These are phyloP conservation scores for Halcyon chelicuti DNA, from an alignment of 2,797 vertebrate genomes.

Conservation along the genomic window DNA sequence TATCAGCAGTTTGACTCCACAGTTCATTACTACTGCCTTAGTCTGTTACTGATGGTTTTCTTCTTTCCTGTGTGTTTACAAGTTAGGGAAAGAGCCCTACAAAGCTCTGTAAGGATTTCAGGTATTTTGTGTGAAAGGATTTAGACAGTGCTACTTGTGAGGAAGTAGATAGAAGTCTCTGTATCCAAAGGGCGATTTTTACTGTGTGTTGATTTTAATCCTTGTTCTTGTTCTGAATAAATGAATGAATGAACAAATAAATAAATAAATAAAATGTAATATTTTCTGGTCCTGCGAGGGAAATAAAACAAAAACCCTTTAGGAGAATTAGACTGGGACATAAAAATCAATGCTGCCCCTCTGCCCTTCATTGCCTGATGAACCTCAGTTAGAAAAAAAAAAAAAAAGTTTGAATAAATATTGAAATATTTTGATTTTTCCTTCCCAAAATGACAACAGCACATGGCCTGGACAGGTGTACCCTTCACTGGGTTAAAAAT, in stretches of 20 bases:
- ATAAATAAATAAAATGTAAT: background rate
- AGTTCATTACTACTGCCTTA: constrained; percentile 39
- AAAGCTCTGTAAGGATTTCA: background rate
- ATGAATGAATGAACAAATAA: background rate
- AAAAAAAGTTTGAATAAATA: background rate
- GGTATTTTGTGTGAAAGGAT: background rate
- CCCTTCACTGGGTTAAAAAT: too few species aligned
- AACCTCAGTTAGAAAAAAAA: background rate
- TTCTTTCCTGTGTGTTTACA: background rate
- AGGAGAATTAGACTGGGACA: background rate
- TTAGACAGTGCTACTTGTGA: background rate
- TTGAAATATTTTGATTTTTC: background rate
- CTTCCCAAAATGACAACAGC: background rate
- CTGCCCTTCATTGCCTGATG: background rate
- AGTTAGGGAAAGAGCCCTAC: background rate
- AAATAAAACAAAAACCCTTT: background rate
- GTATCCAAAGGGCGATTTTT: background rate
- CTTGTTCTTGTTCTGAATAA: background rate
- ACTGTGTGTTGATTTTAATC: background rate
- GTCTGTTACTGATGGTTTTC: background rate
- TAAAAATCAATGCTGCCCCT: background rate
- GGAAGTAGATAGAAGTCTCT: background rate
- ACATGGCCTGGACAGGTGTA: too few species aligned
- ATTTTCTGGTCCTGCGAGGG: background rate
- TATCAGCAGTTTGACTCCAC: constrained; percentile 27